Base-by-base conservation (phyloP, 1,140 invertebrate genomes). In the Drosophila nikananu region DNA sequence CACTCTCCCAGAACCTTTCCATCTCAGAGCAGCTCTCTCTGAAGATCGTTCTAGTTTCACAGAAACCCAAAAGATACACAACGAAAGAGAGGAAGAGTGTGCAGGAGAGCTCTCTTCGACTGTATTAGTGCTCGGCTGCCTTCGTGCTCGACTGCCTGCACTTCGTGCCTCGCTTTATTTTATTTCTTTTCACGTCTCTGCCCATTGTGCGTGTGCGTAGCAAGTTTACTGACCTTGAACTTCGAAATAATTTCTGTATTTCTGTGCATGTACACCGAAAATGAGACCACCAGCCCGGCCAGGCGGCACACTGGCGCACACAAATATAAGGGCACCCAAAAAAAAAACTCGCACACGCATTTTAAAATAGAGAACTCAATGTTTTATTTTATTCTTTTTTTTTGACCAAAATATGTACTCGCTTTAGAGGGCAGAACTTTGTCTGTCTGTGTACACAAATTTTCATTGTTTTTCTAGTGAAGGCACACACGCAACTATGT, bases 191-290 rank as follows among this genome's bases (percentile, higher is more conserved):
- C 51, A 25, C 60, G 68, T 68, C 60, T 58, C 72, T 63, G 55
- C 52, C 64, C 83, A 84, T 87, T 90, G 86, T 90, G 86, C 87
- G 86, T 91, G 86, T 91, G 86, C 87, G 83, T 87, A 86, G 81
- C 86, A 90, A 91, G 90, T 91, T 91, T 91, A 91, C 90, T 91
- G 90, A 91, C 90, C 90, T 91, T 91, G 90, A 91, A 91, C 90
- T 91, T 91, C 89, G 87, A 89, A 86, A 91, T 83, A 79, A 77
- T 87, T 87, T 57, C 54, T 57, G 54, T 57, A 57, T 57, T 82
- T 71, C 62, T 81, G 71, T 81, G 62, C 63, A 73, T 73, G 71
- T 73, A 73, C 70, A 60, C 83, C 83, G 71, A 86, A 86, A 86
- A 79, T 81, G 59, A 71, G 81, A 81, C 62, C 72, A 84, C 30